A percentile compares a stretch with the other conserved stretches of the same genome.
Evolutionary conservation across 2,113 vertebrate species (phyloP).

Genomic region (Cynopterus brachyotis): DNA sequence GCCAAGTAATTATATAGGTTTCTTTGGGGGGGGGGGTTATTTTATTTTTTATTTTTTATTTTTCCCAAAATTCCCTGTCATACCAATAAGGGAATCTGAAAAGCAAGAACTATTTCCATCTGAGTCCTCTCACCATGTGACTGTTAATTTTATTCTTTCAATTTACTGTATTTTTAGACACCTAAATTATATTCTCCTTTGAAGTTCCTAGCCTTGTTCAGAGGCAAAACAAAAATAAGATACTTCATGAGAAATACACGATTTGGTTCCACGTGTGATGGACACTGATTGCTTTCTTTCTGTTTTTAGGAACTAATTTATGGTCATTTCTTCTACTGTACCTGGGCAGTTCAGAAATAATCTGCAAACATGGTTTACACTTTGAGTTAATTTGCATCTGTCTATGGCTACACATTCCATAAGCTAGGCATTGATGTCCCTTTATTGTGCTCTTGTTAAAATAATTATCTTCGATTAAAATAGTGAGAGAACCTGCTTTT

Average conservation of each 20-base stretch:
- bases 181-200: not conserved
- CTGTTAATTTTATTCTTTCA: not conserved
- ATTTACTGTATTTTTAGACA: not conserved
- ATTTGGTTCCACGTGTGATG: not conserved
- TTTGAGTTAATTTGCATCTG: not conserved
- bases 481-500: not conserved
- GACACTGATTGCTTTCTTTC: not conserved
- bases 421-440: not conserved
- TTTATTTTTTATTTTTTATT: not conserved
- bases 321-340: not conserved
- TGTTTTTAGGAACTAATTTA: slow-evolving; percentile 25
- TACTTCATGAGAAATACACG: not conserved
- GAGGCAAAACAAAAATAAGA: not conserved
- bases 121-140: not conserved
- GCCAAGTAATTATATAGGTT: not conserved
- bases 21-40: too few species aligned
- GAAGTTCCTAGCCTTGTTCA: not conserved
- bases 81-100: not conserved
- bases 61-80: not conserved
- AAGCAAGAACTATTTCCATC: not conserved
- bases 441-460: slow-evolving; percentile 41
- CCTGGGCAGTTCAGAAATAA: not conserved
- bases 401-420: not conserved
- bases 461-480: slow-evolving; percentile 21
- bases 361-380: not conserved